Base-by-base conservation (phyloP, 2,113 vertebrate species). In the Silurus meridionalis region DNA sequence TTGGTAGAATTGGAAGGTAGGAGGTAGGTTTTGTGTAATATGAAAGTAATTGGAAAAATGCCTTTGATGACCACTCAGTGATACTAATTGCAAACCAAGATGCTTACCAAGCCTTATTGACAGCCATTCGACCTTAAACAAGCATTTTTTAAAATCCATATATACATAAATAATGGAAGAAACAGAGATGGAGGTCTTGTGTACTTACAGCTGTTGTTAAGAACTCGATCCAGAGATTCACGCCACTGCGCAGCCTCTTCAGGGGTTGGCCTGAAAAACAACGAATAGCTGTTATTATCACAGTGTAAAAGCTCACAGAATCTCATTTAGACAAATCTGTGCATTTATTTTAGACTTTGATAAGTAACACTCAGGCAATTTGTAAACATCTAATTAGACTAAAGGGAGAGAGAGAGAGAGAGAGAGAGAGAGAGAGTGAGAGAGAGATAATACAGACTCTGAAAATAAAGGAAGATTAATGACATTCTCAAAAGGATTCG, bases 241-340 rank as follows among this genome's bases (percentile, higher is more conserved):
- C 95, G 95, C 97, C 98, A 99, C 87, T 97, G 96, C 88, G 95
- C 89, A 79, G 94, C 96, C 86, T 99, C 97, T 0, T 97, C 96
- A 0, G 86, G 91, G 4, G 92, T 90, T 0, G 97, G 97, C 89
- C 98, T 99, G 91, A 61, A 88, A 66, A 55, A 89, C 71, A 88
- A 37, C 17, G 50, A 67, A 48, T 67, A 83, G 60, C 25, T 67
- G 25, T 64, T 50, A 66, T 8, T 83, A 17, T 48, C 15, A 21
- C 48, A 61, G 69, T 23, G 19, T 74, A 63, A 82, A 2, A 53
- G 5, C 50, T 46, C 67, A 53, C 46, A 81, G 15, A 52, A 50
- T 52, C 61, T 72, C 53, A 64, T 82, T n/a, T 28, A 6, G 6
- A 9, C 8, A 1, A n/a, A 61, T 60, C 28, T 75, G 19, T 75